Evolutionary conservation across 2,797 vertebrate species (phyloP).

Genomic region (Tragelaphus oryx): DNA sequence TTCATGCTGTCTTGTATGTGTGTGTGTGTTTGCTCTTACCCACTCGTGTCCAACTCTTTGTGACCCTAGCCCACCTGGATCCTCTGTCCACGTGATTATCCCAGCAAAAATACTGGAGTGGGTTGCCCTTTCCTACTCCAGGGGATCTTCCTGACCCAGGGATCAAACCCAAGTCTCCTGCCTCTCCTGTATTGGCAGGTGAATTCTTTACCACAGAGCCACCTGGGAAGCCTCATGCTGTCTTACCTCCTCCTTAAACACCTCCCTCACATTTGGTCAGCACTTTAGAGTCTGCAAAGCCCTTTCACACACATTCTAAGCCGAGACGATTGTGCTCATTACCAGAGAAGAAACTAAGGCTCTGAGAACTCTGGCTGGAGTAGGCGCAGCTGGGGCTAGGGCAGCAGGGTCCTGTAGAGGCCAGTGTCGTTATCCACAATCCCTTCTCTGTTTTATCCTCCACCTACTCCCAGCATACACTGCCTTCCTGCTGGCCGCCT

Average conservation of each 20-base stretch:
- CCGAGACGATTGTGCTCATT: background rate
- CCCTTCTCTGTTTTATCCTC: background rate
- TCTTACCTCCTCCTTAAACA: background rate
- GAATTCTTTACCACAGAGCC: background rate
- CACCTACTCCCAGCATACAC: constrained; percentile 83
- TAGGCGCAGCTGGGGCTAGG: background rate
- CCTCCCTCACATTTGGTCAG: background rate
- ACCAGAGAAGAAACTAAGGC: background rate
- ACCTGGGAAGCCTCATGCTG: background rate
- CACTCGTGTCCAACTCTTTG: background rate
- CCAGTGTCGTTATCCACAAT: accelerated
- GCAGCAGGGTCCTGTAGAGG: background rate
- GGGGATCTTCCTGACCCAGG: background rate
- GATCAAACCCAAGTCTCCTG: background rate
- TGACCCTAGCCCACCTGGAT: background rate
- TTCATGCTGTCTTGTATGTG: background rate
- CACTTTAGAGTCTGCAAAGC: background rate
- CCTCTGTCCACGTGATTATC: background rate
- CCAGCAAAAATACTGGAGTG: background rate
- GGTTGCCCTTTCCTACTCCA: background rate
- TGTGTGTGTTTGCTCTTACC: background rate
- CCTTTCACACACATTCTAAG: background rate
- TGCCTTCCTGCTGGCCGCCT: constrained; percentile 90
- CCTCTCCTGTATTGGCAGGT: background rate
- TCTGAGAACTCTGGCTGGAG: background rate